Evolutionary conservation across 2,113 vertebrate genomes (phyloP).

Genomic region (Ramphastos sulfuratus): DNA sequence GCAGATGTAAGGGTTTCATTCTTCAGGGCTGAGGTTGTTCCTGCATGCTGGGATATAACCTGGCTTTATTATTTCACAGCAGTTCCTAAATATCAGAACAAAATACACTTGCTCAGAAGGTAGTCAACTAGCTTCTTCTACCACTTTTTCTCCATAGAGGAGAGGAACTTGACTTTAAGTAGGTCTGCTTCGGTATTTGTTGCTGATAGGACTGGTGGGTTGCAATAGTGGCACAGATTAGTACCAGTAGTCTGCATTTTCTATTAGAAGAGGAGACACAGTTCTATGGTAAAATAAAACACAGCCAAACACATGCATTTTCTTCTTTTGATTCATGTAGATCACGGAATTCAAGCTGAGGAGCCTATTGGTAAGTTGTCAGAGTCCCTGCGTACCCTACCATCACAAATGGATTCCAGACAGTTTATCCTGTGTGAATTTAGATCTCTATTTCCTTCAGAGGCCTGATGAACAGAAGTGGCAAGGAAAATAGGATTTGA

Average conservation of each 20-base stretch:
- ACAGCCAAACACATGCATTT: neutral
- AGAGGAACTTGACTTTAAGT: neutral
- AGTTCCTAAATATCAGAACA: neutral
- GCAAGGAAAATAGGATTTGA: slow-evolving; percentile 1
- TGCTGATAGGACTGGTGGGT: neutral
- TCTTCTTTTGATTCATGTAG: neutral
- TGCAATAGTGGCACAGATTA: neutral
- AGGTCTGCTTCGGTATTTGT: neutral
- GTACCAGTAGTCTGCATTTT: neutral
- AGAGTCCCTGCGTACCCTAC: neutral
- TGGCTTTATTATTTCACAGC: neutral
- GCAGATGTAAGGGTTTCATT: neutral
- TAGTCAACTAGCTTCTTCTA: neutral
- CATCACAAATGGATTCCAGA: neutral
- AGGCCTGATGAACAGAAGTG: neutral
- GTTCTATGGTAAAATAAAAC: neutral
- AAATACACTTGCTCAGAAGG: neutral
- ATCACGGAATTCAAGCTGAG: neutral
- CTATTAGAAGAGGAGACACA: neutral
- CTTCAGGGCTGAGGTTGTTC: neutral
- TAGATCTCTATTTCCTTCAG: neutral
- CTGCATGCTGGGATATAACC: neutral
- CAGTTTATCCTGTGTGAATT: neutral
- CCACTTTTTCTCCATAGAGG: neutral
- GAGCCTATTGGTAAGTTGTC: neutral